A percentile compares a stretch with the other conserved stretches of the same genome.
phyloP scores from a whole-genome alignment of 2,113 vertebrate genomes.

The Poeciliopsis prolifica region DNA sequence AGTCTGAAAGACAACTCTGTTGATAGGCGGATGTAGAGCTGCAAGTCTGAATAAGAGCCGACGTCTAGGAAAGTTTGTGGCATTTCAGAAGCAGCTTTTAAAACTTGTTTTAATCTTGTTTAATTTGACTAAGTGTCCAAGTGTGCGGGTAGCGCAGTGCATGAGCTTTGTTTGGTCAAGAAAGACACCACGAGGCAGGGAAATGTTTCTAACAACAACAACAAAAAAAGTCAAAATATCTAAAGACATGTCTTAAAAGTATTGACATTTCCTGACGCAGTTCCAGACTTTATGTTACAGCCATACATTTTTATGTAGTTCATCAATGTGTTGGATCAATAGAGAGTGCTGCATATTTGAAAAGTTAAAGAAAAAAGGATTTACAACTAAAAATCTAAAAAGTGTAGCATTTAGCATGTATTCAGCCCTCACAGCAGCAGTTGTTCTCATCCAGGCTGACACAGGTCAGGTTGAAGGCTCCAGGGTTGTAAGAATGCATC shows the following conservation, averaged over 20 bases:
- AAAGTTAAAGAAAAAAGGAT: background rate
- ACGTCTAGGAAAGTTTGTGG: background rate
- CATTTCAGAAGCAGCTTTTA: background rate
- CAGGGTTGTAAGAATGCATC: conserved; percentile 92
- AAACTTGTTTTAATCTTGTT: background rate
- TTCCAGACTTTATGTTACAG: background rate
- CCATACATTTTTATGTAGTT: background rate
- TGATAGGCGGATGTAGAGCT: background rate
- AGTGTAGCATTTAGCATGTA: background rate
- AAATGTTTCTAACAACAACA: background rate
- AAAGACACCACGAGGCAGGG: background rate
- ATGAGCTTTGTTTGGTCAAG: too few relatives aligned
- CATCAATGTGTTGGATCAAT: background rate
- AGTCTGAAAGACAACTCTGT: conserved; percentile 24
- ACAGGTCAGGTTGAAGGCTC: conserved; percentile 85
- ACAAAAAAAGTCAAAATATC: background rate
- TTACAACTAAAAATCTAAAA: background rate
- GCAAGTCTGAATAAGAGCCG: conserved; percentile 7
- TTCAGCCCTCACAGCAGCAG: conserved; percentile 4
- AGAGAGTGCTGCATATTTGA: background rate
- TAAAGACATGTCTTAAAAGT: background rate
- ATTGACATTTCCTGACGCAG: background rate
- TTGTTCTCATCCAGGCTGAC: conserved; percentile 80
- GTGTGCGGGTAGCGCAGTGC: background rate
- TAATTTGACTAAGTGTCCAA: background rate